These are phyloP conservation scores for Chrysolina haemoptera DNA, from an alignment of 2,888 invertebrate genomes.

Conservation along the genomic window DNA sequence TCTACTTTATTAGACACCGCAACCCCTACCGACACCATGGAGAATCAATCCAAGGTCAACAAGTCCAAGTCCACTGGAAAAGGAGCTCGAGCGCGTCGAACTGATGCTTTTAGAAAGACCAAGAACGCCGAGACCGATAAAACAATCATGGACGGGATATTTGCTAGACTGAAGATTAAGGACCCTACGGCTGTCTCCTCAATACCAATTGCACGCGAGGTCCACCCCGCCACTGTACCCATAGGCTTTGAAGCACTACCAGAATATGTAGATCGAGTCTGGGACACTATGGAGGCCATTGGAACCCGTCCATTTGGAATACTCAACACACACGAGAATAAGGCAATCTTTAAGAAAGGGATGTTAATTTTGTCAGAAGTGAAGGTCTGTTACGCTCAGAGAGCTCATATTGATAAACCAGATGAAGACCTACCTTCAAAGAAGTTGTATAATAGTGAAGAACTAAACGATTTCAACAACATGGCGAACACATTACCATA, in stretches of 20 bases:
- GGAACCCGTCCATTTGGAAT: constrained; percentile 45
- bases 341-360: constrained; percentile 48
- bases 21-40: too few species aligned
- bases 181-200: constrained; percentile 35
- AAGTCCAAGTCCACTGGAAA: too few species aligned
- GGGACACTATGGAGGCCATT: constrained; percentile 50
- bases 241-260: constrained; percentile 32
- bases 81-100: too few species aligned
- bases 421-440: constrained; percentile 48
- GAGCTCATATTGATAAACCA: constrained; percentile 46
- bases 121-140: too few species aligned
- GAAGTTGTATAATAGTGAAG: constrained; percentile 43
- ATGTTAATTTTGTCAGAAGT: constrained; percentile 46
- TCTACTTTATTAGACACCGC: too few species aligned
- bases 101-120: too few species aligned
- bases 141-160: too few species aligned
- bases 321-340: constrained; percentile 42
- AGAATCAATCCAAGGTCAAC: too few species aligned
- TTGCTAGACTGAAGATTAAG: too few species aligned
- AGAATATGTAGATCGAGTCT: constrained; percentile 41
- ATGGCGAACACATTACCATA: constrained; percentile 41
- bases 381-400: constrained; percentile 48
- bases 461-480: constrained; percentile 43
- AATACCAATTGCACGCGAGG: constrained; percentile 17
- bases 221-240: constrained; percentile 37